These are phyloP conservation scores for Odontophorus gujanensis DNA, from an alignment of 2,113 vertebrate species.

Conservation along the genomic window DNA sequence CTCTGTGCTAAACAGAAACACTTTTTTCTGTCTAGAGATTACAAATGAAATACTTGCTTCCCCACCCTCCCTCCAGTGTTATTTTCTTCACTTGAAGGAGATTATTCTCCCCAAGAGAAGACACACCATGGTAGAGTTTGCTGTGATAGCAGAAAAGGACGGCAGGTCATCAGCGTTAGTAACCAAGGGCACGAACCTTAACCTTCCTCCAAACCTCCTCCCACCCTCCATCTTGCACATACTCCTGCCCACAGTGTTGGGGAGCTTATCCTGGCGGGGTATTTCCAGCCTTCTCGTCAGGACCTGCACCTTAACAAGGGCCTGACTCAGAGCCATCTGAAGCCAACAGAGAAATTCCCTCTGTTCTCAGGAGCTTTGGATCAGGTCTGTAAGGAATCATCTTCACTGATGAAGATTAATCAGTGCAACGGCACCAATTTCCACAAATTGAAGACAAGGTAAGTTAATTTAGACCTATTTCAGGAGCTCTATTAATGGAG, in stretches of 20 bases:
- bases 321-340: neutral
- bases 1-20: neutral
- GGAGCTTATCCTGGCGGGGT: neutral
- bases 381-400: neutral
- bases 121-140: neutral
- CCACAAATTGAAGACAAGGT: neutral
- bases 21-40: neutral
- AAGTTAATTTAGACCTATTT: neutral
- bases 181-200: neutral
- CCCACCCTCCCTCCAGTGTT: fast-evolving
- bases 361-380: neutral
- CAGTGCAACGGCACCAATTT: fast-evolving
- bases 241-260: neutral
- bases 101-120: neutral
- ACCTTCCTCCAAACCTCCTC: neutral
- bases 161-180: fast-evolving
- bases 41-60: fast-evolving
- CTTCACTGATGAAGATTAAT: neutral
- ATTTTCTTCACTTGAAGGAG: neutral
- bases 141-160: neutral
- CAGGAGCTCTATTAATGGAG: neutral
- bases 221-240: neutral
- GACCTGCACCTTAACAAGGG: fast-evolving
- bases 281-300: neutral
- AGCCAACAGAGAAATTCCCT: neutral